Conservation (phyloP, 2,797 vertebrate species). For the Atherinosoma microstoma region DNA sequence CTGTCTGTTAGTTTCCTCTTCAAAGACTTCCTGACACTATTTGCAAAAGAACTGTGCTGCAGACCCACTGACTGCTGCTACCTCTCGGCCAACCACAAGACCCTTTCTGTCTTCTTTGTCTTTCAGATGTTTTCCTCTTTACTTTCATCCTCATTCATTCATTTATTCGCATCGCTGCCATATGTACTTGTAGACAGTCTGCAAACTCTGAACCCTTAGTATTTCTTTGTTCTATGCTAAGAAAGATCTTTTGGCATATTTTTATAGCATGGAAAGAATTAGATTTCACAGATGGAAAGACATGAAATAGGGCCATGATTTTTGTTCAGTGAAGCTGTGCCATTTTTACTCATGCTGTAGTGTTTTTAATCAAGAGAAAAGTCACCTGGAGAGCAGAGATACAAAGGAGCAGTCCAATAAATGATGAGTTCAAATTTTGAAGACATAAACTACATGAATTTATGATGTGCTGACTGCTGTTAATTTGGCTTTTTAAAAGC, state of each 20-base stretch:
- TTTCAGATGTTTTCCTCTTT: constrained; percentile 28
- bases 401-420: constrained; percentile 1
- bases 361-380: constrained; percentile 42
- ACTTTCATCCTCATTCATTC: constrained; percentile 20
- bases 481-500: background rate
- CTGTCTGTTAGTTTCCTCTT: constrained; percentile 64
- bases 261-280: constrained; percentile 25
- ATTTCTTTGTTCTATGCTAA: constrained; percentile 43
- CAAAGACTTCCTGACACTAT: constrained; percentile 74
- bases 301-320: constrained; percentile 14
- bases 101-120: constrained; percentile 32
- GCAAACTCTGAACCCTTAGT: background rate
- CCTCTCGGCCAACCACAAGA: constrained; percentile 47
- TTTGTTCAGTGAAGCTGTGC: constrained; percentile 17
- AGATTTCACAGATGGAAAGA: constrained; percentile 40
- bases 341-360: constrained; percentile 8
- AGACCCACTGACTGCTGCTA: constrained; percentile 53
- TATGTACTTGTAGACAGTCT: constrained; percentile 14
- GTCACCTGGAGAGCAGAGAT: constrained; percentile 54
- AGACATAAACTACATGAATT: background rate
- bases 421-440: background rate
- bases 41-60: constrained; percentile 64
- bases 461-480: background rate
- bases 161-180: constrained; percentile 16
- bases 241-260: constrained; percentile 34